phyloP scores from a whole-genome alignment of 2,888 invertebrate genomes.

The Hartigia nigra region DNA sequence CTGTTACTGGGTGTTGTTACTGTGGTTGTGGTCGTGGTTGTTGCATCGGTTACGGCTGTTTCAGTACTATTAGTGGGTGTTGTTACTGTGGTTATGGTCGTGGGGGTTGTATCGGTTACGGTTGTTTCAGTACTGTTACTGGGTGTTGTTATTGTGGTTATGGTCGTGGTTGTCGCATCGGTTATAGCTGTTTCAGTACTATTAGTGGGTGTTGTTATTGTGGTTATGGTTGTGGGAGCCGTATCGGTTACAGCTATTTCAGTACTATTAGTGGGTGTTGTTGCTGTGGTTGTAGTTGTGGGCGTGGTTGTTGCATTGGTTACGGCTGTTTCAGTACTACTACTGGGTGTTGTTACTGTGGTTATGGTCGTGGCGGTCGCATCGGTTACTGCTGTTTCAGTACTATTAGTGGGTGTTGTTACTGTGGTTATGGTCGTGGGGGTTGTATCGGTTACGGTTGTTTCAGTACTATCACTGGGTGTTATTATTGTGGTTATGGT shows the following conservation, averaged over 20 bases:
- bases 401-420: neutral
- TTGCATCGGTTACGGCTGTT: neutral
- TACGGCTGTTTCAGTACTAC: constrained; percentile 10
- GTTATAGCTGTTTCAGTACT: neutral
- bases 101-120: constrained; percentile 7
- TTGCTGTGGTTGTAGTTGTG: neutral
- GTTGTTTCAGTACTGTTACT: neutral
- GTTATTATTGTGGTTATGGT: constrained; percentile 10
- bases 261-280: too few species aligned
- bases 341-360: constrained; percentile 7
- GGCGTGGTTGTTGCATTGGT: too few species aligned
- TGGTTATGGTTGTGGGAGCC: neutral
- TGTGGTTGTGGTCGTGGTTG: neutral
- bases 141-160: constrained; percentile 3
- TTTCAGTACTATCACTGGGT: neutral
- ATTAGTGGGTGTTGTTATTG: constrained; percentile 3
- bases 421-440: constrained; percentile 7
- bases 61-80: neutral
- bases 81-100: neutral
- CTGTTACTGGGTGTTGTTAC: neutral
- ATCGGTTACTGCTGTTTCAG: too few species aligned
- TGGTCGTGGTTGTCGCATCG: neutral
- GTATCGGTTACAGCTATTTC: too few species aligned
- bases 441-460: constrained; percentile 16
- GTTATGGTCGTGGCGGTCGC: too few species aligned